Conservation (phyloP, 2,888 invertebrate genomes). For the Epistrophe grossulariae region DNA sequence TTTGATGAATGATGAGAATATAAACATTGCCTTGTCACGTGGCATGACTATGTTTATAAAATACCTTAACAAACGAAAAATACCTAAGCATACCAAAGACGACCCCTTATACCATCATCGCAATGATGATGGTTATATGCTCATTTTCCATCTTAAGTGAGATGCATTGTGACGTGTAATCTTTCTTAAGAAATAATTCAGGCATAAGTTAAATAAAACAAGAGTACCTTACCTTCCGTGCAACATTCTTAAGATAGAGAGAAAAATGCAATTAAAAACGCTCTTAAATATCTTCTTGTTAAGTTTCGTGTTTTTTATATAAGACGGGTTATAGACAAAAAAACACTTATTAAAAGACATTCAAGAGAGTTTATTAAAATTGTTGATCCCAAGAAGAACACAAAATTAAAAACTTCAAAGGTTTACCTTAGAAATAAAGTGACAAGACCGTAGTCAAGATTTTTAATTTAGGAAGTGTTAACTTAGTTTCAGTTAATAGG, state of each 20-base stretch:
- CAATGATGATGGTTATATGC: neutral
- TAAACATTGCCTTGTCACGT: constrained; percentile 29
- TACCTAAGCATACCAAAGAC: neutral
- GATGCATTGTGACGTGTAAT: constrained; percentile 5
- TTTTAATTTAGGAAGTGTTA: neutral
- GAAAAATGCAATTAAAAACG: constrained; percentile 1
- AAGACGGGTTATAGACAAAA: neutral
- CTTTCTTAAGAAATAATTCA: neutral
- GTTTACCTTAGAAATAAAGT: neutral
- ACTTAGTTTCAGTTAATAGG: too few species aligned
- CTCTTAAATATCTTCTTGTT: neutral
- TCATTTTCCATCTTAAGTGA: constrained; percentile 19
- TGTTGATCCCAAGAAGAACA: constrained; percentile 40
- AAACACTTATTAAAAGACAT: constrained; percentile 33
- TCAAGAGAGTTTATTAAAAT: constrained; percentile 51
- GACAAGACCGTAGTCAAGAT: neutral
- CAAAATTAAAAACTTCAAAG: constrained; percentile 43
- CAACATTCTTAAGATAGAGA: constrained; percentile 2
- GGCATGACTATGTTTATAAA: neutral
- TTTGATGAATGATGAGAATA: constrained; percentile 9
- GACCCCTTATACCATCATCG: neutral
- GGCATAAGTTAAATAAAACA: neutral
- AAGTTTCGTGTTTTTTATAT: neutral
- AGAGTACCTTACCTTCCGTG: neutral
- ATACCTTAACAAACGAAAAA: neutral